phyloP scores from a whole-genome alignment of 2,113 vertebrate genomes.

The Tachysurus vachellii region DNA sequence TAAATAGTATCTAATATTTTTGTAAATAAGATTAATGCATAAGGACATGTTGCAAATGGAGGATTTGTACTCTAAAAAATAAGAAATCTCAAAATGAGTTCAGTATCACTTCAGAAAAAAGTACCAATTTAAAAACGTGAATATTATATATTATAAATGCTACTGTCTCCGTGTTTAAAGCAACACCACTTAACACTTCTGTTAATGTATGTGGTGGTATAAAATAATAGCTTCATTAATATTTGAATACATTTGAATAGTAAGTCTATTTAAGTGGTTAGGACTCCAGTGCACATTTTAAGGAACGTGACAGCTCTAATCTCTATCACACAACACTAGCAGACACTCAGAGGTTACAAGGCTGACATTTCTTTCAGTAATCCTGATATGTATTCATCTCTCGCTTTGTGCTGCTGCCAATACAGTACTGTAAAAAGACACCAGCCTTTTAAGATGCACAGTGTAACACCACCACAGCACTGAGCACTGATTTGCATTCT shows the following conservation, averaged over 20 bases:
- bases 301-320: not conserved
- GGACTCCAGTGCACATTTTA: not conserved
- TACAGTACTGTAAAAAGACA: slow-evolving; percentile 14
- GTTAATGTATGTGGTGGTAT: not conserved
- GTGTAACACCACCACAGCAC: slow-evolving; percentile 8
- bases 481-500: slow-evolving; percentile 37
- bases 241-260: slow-evolving; percentile 10
- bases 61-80: not conserved
- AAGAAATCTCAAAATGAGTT: not conserved
- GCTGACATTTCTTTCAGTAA: slow-evolving; percentile 1
- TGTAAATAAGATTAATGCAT: not conserved
- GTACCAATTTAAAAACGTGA: not conserved
- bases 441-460: slow-evolving; percentile 21
- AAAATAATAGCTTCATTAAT: slow-evolving; percentile 2
- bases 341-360: not conserved
- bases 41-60: not conserved
- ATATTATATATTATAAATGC: not conserved
- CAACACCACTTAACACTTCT: not conserved
- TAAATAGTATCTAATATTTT: not conserved
- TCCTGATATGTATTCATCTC: slow-evolving; percentile 8
- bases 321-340: not conserved
- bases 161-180: not conserved
- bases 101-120: not conserved
- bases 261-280: not conserved
- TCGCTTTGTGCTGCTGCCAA: not conserved